A percentile compares a stretch with the other conserved stretches of the same genome.
These are phyloP conservation scores for Artemia franciscana DNA, from an alignment of 1,140 invertebrate species.

Conservation along the genomic window DNA sequence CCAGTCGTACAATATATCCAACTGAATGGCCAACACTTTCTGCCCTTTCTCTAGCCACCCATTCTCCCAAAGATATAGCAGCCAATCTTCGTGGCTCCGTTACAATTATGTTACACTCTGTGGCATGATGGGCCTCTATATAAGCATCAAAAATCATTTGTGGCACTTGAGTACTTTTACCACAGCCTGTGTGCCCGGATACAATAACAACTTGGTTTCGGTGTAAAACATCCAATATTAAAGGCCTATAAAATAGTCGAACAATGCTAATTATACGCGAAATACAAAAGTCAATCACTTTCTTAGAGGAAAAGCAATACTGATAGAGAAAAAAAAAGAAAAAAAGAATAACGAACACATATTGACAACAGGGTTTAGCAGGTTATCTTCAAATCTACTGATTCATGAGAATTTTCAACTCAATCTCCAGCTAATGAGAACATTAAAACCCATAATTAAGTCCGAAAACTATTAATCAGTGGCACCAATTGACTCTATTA, in stretches of 20 bases:
- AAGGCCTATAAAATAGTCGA: background rate
- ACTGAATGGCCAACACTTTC: slow-evolving; percentile 14
- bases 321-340: background rate
- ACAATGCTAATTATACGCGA: background rate
- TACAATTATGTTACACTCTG: slow-evolving; percentile 25
- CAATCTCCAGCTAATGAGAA: too few relatives aligned
- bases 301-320: background rate
- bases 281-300: background rate
- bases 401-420: background rate
- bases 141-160: slow-evolving; percentile 26
- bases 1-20: slow-evolving; percentile 14
- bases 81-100: slow-evolving; percentile 30
- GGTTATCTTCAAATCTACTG: background rate
- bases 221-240: slow-evolving; percentile 11
- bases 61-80: slow-evolving; percentile 25
- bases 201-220: slow-evolving; percentile 19
- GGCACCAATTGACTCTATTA: too few relatives aligned
- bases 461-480: too few relatives aligned
- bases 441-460: too few relatives aligned
- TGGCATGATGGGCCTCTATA: slow-evolving; percentile 20
- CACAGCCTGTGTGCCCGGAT: slow-evolving; percentile 22
- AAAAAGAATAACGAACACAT: background rate
- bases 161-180: slow-evolving; percentile 24
- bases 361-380: background rate
- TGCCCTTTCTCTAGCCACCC: slow-evolving; percentile 20